A percentile compares a stretch with the other conserved stretches of the same genome.
These are phyloP conservation scores for Iguana delicatissima DNA, from an alignment of 2,797 vertebrate species.

Conservation along the genomic window DNA sequence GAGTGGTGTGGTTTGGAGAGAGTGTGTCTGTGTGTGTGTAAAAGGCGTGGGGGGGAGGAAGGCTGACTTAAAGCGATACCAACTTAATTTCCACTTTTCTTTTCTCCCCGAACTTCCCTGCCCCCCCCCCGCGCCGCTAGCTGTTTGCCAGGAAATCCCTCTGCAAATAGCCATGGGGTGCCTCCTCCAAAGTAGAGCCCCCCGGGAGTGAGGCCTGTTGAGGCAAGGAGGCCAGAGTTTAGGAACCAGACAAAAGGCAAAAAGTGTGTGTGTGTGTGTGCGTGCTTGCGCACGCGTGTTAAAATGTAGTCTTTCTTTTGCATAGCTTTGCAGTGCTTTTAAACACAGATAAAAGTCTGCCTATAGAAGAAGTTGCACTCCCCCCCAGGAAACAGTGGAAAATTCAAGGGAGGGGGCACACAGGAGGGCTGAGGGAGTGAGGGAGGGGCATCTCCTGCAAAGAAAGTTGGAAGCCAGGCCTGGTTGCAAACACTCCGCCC, in stretches of 20 bases:
- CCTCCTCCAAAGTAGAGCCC: constrained; percentile 17
- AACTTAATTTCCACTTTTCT: constrained; percentile 22
- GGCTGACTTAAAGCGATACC: constrained; percentile 54
- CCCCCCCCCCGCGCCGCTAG: accelerated
- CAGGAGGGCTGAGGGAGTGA: neutral
- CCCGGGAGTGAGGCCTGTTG: neutral
- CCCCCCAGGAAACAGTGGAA: constrained; percentile 39
- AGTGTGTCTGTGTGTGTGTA: neutral
- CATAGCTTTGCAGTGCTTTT: neutral
- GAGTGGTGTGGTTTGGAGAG: constrained; percentile 62
- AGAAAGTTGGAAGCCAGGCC: constrained; percentile 21
- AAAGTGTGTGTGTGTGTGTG: neutral
- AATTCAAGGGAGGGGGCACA: neutral
- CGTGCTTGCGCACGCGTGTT: neutral
- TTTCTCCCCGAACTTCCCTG: neutral
- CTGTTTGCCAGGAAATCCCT: constrained; percentile 43
- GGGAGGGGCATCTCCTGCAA: neutral
- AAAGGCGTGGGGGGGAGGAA: neutral
- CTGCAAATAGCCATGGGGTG: neutral
- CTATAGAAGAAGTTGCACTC: constrained; percentile 16
- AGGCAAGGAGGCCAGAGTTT: neutral
- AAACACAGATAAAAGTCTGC: constrained; percentile 22
- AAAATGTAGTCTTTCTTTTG: constrained; percentile 22
- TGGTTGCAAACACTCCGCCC: constrained; percentile 5
- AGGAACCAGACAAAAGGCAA: constrained; percentile 38